A percentile compares a stretch with the other conserved stretches of the same genome.
phyloP scores from a whole-genome alignment of 2,113 vertebrate species.

The Scophthalmus maximus region DNA sequence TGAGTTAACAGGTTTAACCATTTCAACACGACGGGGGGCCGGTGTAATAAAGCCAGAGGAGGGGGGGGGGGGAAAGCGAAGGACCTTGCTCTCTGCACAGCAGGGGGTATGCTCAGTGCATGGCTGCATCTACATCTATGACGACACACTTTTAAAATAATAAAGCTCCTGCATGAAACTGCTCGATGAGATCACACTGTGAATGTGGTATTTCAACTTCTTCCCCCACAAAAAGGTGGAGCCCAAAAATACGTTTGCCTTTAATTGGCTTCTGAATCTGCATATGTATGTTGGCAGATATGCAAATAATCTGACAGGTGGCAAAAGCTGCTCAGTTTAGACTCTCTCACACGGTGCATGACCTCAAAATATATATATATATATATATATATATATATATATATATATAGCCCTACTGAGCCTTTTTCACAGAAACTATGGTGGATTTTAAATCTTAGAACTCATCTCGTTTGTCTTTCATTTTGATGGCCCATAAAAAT shows the following conservation, averaged over 20 bases:
- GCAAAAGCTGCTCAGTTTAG: no score
- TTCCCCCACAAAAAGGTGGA: background rate
- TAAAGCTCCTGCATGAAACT: conserved; percentile 26
- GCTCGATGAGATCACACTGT: conserved; percentile 19
- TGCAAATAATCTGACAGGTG: no score
- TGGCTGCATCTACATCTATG: conserved; percentile 52
- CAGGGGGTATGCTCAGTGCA: conserved; percentile 65
- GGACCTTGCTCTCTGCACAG: conserved; percentile 55
- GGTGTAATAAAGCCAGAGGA: conserved; percentile 38
- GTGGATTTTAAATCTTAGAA: conserved; percentile 37
- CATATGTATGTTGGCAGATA: background rate
- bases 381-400: no score
- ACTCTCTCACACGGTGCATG: no score
- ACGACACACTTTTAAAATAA: no score
- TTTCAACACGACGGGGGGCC: conserved; percentile 27
- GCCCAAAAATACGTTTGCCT: background rate
- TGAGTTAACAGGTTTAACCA: conserved; percentile 63
- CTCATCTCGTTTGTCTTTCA: conserved; percentile 52
- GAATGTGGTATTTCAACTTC: conserved; percentile 4
- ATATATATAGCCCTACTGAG: conserved; percentile 9
- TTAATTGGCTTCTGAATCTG: background rate
- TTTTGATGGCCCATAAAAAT: conserved; percentile 41
- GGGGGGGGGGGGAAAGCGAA: conserved; percentile 7
- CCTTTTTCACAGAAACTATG: background rate
- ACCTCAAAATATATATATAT: no score